Percentiles rank a stretch among this genome's conserved stretches.
Evolutionary conservation across 2,888 invertebrate genomes (phyloP).

Genomic region (Hypomecis atomaria): DNA sequence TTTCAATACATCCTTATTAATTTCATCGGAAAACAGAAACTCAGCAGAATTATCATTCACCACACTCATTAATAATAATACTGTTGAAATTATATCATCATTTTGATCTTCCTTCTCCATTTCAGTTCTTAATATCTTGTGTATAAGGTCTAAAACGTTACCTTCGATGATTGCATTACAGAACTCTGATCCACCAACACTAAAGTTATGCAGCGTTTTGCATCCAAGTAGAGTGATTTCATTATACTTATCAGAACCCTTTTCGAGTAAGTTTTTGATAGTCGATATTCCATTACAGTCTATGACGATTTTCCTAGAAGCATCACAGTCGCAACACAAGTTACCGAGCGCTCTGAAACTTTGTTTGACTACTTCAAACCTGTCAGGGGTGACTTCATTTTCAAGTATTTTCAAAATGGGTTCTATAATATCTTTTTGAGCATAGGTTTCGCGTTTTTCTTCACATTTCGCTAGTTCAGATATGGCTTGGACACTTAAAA

Average conservation of each 20-base stretch:
- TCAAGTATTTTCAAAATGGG: conserved; percentile 83
- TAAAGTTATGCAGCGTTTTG: conserved; percentile 92
- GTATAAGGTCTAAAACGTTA: conserved; percentile 81
- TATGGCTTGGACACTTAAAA: conserved; percentile 87
- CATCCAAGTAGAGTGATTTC: conserved; percentile 87
- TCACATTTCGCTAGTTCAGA: conserved; percentile 93
- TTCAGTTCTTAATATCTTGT: conserved; percentile 79
- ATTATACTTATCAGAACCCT: conserved; percentile 60
- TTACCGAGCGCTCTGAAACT: conserved; percentile 94
- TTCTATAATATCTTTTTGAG: conserved; percentile 85
- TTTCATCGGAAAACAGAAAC: conserved; percentile 76
- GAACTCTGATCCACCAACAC: conserved; percentile 89
- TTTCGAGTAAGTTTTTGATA: conserved; percentile 70
- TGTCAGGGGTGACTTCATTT: conserved; percentile 63
- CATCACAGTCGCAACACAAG: conserved; percentile 94
- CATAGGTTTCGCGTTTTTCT: conserved; percentile 88
- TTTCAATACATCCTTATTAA: conserved; percentile 86
- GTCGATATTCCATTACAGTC: conserved; percentile 77
- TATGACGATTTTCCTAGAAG: conserved; percentile 83
- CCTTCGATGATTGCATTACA: conserved; percentile 85
- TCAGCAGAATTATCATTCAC: conserved; percentile 87
- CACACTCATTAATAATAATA: conserved; percentile 85
- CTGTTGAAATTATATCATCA: conserved; percentile 83
- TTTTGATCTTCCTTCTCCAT: conserved; percentile 79
- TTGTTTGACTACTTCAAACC: conserved; percentile 87